Conservation (phyloP, 2,888 invertebrate species). For the Caenorhabditis plicata region DNA sequence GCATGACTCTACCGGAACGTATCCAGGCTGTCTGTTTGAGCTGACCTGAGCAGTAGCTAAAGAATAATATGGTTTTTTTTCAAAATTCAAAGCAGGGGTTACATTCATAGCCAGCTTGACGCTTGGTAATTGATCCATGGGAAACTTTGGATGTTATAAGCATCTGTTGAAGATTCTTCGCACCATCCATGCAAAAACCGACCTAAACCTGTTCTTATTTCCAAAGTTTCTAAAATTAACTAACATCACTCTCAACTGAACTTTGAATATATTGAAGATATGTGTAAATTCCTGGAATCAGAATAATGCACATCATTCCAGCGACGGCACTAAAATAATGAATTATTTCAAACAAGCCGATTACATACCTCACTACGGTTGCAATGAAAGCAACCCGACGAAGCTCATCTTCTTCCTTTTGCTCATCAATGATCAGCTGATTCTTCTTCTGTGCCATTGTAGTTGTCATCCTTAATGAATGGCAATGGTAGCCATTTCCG, state of each 20-base stretch:
- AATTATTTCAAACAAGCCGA: neutral
- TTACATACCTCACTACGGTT: conserved; percentile 19
- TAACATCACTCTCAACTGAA: conserved; percentile 40
- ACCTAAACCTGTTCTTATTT: too few relatives aligned
- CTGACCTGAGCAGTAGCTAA: neutral
- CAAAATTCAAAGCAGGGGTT: too few relatives aligned
- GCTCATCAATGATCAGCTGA: neutral
- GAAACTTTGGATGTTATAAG: conserved; percentile 2
- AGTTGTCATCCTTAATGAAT: neutral
- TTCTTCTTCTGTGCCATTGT: conserved; percentile 12
- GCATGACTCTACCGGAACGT: conserved; percentile 4
- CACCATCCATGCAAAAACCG: conserved; percentile 28
- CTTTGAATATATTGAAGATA: conserved; percentile 47
- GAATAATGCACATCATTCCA: conserved; percentile 40
- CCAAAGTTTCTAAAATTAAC: too few relatives aligned
- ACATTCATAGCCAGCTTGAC: conserved; percentile 38
- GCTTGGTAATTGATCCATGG: conserved; percentile 11
- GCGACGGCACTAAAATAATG: conserved; percentile 32
- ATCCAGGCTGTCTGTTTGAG: too few relatives aligned
- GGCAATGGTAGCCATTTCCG: too few relatives aligned
- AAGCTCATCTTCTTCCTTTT: conserved; percentile 29
- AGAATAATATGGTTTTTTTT: neutral
- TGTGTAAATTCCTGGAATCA: conserved; percentile 43
- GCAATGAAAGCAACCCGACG: conserved; percentile 26
- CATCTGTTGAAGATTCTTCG: conserved; percentile 24